Conservation (phyloP, 1,140 invertebrate species). For the Contarinia nasturtii region DNA sequence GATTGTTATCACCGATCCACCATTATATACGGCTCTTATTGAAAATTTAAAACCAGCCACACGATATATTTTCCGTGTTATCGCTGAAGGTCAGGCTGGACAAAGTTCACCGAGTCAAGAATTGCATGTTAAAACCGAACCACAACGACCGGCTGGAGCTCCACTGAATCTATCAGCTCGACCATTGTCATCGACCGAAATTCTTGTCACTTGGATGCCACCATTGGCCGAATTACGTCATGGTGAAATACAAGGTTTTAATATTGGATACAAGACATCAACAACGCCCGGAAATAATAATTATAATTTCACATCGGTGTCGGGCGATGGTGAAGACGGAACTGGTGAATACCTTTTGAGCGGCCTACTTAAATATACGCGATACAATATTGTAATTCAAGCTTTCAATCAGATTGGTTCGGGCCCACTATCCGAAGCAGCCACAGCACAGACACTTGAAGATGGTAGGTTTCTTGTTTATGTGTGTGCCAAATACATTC, state of each 20-base stretch:
- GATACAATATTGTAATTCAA: conserved; percentile 63
- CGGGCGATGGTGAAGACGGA: conserved; percentile 46
- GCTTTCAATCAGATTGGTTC: conserved; percentile 71
- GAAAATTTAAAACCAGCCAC: conserved; percentile 60
- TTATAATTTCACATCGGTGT: conserved; percentile 48
- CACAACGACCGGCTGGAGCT: conserved; percentile 56
- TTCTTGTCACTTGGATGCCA: conserved; percentile 57
- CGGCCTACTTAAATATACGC: conserved; percentile 53
- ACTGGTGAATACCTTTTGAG: conserved; percentile 40
- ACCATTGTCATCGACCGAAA: conserved; percentile 52
- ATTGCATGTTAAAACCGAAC: conserved; percentile 46
- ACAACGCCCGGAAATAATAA: conserved; percentile 18
- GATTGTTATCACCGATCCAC: conserved; percentile 39
- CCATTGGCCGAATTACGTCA: conserved; percentile 46
- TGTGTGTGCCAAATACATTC: not conserved
- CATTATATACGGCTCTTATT: conserved; percentile 37
- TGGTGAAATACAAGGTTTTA: conserved; percentile 53
- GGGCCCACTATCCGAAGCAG: conserved; percentile 56
- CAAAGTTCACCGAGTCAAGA: conserved; percentile 49
- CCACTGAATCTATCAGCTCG: conserved; percentile 48
- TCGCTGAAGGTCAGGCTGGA: conserved; percentile 58
- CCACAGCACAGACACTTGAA: conserved; percentile 57
- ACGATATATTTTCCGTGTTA: conserved; percentile 49
- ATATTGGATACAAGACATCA: conserved; percentile 29
- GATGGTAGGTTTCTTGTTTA: conserved; percentile 36